These are phyloP conservation scores for Zaprionus obscuricornis DNA, from an alignment of 2,888 invertebrate species.

Conservation along the genomic window DNA sequence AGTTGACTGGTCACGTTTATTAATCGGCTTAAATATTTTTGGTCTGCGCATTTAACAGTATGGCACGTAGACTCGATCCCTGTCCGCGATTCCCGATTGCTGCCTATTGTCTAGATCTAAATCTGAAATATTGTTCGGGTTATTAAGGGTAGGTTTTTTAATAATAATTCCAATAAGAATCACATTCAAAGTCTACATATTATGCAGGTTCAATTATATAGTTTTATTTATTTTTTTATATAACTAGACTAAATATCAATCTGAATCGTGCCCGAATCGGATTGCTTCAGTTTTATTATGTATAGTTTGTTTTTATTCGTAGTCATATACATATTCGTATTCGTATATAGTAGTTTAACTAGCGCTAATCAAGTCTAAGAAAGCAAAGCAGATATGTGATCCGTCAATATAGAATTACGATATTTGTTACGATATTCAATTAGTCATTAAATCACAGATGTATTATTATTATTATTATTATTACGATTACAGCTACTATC, in stretches of 20 bases:
- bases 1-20: conserved; percentile 67
- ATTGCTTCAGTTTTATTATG: too few relatives aligned
- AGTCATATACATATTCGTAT: conserved; percentile 66
- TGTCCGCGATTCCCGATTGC: neutral
- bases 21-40: conserved; percentile 67
- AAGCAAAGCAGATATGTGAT: conserved; percentile 74
- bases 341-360: conserved; percentile 57
- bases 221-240: too few relatives aligned
- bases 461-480: conserved; percentile 58
- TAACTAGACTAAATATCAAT: too few relatives aligned
- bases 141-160: too few relatives aligned
- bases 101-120: conserved; percentile 51
- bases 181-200: too few relatives aligned
- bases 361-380: conserved; percentile 74
- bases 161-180: too few relatives aligned
- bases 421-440: conserved; percentile 42
- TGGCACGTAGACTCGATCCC: conserved; percentile 52
- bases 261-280: too few relatives aligned
- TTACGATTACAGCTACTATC: too few relatives aligned
- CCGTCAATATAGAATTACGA: conserved; percentile 44
- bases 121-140: conserved; percentile 16
- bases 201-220: too few relatives aligned
- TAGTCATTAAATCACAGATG: conserved; percentile 82
- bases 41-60: conserved; percentile 39
- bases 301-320: conserved; percentile 16